Base-by-base conservation (phyloP, 2,888 invertebrate genomes). In the Arenicola marina region DNA sequence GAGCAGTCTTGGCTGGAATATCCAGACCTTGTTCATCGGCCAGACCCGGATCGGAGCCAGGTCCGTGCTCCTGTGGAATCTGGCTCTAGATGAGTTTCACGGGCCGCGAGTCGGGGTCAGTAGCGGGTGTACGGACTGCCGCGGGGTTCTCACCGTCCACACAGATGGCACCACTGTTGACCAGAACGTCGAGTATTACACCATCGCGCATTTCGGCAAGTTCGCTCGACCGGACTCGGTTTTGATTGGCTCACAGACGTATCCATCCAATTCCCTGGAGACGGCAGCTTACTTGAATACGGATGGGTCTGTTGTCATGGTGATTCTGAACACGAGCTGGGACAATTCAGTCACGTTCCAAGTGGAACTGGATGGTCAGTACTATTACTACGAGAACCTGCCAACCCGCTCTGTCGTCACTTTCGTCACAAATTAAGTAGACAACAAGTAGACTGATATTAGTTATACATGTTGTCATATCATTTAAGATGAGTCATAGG, bases 51-150 rank as follows among this genome's bases (percentile, higher is more conserved):
- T 65, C 33, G 55, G 57, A 7, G 60, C 68, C 11, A 33, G 60
- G 4, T 61, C 57, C 2, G 66, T 66, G 4, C 45, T 66, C 4
- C 59, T 67, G 51, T 68, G 68, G 68, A 68, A 68, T 54, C 43
- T 68, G 53, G 68, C 66, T 7, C 54, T 67, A 26, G 66, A 68
- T 45, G 46, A 62, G 21, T 53, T 59, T 15, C 58, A 67, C 43
- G 66, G 66, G 18, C 68, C 68, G 15, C 28, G 53, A 18, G 64
- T 65, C 1, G 64, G 54, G 7, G 67, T 67, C n/a, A 57, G n/a
- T 15, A 62, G 67, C 32, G 65, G 65, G 24, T 68, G 68, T 58
- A 51, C 43, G 11, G 46, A 62, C 58, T 68, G 68, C 51, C 55
- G 66, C 2, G 68, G 68, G 21, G 66, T 65, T 1, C 15, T 67